Evolutionary conservation across 2,797 vertebrate genomes (phyloP).

Genomic region (Megaceryle alcyon): DNA sequence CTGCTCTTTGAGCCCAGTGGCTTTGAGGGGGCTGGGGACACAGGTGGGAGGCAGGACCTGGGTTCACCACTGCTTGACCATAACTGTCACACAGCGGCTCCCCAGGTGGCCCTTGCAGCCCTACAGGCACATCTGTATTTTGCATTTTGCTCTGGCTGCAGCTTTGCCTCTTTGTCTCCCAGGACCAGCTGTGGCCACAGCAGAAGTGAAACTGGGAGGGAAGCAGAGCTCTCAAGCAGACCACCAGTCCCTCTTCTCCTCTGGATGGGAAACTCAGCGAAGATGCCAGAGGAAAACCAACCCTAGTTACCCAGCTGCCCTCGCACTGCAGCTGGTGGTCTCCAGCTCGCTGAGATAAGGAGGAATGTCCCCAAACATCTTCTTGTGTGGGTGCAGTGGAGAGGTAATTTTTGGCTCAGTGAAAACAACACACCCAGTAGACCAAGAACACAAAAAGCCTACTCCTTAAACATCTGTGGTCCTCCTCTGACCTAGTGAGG

Average conservation of each 20-base stretch:
- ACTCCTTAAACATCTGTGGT: neutral
- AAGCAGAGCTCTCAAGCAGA: neutral
- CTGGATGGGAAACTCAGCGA: neutral
- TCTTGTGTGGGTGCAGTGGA: neutral
- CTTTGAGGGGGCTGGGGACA: neutral
- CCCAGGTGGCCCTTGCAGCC: rapidly evolving
- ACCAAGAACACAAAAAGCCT: neutral
- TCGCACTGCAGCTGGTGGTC: neutral
- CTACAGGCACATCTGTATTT: rapidly evolving
- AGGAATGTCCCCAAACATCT: neutral
- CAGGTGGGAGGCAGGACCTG: neutral
- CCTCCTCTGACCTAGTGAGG: neutral
- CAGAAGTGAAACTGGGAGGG: neutral
- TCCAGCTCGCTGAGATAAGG: neutral
- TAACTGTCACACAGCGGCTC: neutral
- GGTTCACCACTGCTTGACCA: rapidly evolving
- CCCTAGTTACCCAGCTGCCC: rapidly evolving
- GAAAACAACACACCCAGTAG: neutral
- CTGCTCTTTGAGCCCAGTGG: neutral
- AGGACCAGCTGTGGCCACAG: neutral
- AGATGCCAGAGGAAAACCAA: neutral
- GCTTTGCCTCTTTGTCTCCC: neutral
- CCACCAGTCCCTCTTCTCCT: neutral
- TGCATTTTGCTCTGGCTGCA: neutral
- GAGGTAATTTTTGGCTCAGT: neutral